Base-by-base conservation (phyloP, 2,113 vertebrate species). In the Amblyornis subalaris region DNA sequence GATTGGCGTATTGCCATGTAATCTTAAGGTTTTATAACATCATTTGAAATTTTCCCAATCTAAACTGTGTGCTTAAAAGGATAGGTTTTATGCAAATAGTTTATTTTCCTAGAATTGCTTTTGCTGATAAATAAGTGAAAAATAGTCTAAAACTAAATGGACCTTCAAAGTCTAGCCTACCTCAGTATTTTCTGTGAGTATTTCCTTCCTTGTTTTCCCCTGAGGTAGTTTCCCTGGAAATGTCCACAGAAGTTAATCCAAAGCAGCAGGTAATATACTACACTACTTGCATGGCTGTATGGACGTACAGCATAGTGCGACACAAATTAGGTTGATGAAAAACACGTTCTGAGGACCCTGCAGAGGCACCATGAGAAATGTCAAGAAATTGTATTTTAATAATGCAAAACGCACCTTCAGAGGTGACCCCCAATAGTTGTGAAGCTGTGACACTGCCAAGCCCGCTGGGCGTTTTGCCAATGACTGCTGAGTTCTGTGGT, bases 291-390 rank as follows among this genome's bases (percentile, higher is more conserved):
- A 29, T 55, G 62, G 23, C 69, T 79, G 79, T 50, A 35, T 3
- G 3, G 44, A 15, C 38, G 31, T 64, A 18, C 31, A 44, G 14
- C 1, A 0, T 53, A 35, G 33, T 75, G 54, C 0, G 0, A 44
- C 73, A 73, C 50, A 55, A 44, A 69, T 75, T 8, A 51, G 40
- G 12, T 60, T 92, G 58, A 51, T 1, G 1, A 64, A 85, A 60
- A 53, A 50, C 11, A 8, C 15, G 18, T 44, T 47, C 53, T 55
- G 47, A 83, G 58, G 70, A 36, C 21, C 5, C 4, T 38, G 24
- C 12, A 67, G 33, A 76, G 58, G 48, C 35, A 55, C 38, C 48
- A 38, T 61, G 35, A 33, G 44, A 51, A 83, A n/a, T 65, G 16
- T 58, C 26, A 47, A 62, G 40, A 86, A 85, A 45, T 16, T 42